Evolutionary conservation across 1,140 invertebrate genomes (phyloP).

Genomic region (Druon quercuslanigerum): DNA sequence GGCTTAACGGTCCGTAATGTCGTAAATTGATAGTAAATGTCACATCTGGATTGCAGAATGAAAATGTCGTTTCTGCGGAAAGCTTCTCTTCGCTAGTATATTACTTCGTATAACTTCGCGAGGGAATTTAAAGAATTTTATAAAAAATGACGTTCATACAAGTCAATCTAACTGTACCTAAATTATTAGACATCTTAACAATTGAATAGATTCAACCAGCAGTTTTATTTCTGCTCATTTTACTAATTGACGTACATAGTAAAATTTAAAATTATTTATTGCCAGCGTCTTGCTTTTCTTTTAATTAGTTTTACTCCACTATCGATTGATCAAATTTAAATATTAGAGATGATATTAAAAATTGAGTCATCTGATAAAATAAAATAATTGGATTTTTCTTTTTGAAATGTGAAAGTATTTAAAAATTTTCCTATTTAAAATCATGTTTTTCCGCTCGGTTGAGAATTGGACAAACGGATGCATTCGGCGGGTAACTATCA

Average conservation of each 20-base stretch:
- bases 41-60: conserved; percentile 65
- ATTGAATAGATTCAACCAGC: no score
- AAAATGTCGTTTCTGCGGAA: conserved; percentile 57
- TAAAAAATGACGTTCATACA: background rate
- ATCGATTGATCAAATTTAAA: no score
- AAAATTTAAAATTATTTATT: no score
- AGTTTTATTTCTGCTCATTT: no score
- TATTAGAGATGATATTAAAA: no score
- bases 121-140: no score
- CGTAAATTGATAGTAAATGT: conserved; percentile 73
- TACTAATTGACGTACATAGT: no score
- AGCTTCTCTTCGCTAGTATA: conserved; percentile 41
- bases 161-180: background rate
- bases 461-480: conserved; percentile 60
- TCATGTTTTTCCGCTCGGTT: conserved; percentile 38
- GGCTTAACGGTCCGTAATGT: conserved; percentile 66
- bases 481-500: conserved; percentile 67
- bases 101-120: background rate
- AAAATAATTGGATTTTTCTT: conserved; percentile 19
- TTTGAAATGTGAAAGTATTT: conserved; percentile 3
- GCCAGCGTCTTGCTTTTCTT: no score
- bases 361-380: background rate
- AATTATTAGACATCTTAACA: no score
- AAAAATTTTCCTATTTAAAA: conserved; percentile 9
- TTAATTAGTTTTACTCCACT: no score